Base-by-base conservation (phyloP, 2,888 invertebrate genomes). In the Eudasyphora cyanicolor region DNA sequence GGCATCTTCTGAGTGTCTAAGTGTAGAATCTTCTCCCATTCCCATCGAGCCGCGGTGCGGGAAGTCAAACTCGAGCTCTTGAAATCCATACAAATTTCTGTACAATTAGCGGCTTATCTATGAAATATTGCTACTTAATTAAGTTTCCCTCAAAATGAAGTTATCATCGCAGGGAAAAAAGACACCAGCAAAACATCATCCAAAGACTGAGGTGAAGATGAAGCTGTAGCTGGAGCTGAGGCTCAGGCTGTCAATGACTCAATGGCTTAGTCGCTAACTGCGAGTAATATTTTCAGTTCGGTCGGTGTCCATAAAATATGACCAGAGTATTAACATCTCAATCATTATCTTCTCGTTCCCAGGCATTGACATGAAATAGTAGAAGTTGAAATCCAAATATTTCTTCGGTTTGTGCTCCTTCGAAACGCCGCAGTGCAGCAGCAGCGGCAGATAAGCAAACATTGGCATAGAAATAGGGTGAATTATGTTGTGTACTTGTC, bases 381-480 rank as follows among this genome's bases (percentile, higher is more conserved):
- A 73, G 57, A 73, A 27, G 71, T 38, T 29, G 64, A 27, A 64
- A 38, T 17, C 29, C 38, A 29, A 42, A 19, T 6, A 64, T 3
- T 38, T 45, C 51, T 35, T 76, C 32, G 49, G n/a, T n/a, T 5
- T n/a, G n/a, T 70, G 27, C 17, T 69, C 3, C 17, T 45, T 29
- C 51, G 32, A 62, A 42, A 21, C 17, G 29, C 6, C 71, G 35
- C 12, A 21, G 35, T 7, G 57, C 10, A 49, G 35, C n/a, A 32
- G 60, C 42, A 60, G 54, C 14, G 45, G 19, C 35, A 38, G 51
- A 76, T 67, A 76, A 76, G 35, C 64, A 67, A 67, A 76, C 49
- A 76, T 57, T 76, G 49, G 62, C 79, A 57, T 24, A 76, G 79
- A 74, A 76, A 73, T 79, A 67, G 69, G 49, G 80, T 76, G 69